Conservation (phyloP, 2,888 invertebrate species). For the Polydrusus pterygomalis region DNA sequence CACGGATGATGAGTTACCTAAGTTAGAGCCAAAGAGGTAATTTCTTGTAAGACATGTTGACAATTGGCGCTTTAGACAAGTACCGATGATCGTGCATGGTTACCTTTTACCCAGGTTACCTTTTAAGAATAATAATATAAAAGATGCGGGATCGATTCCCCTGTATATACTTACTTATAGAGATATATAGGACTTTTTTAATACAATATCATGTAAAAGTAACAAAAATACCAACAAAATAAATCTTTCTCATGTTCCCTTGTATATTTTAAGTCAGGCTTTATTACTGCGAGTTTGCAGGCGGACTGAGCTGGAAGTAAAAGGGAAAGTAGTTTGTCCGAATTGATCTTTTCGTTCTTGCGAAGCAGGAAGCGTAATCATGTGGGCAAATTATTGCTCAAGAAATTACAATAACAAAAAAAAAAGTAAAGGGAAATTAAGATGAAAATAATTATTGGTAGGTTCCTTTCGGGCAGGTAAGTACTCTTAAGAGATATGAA, state of each 20-base stretch:
- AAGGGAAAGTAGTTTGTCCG: constrained; percentile 21
- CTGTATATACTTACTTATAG: too few species aligned
- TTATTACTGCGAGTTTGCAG: constrained; percentile 6
- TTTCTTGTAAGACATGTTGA: too few species aligned
- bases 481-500: constrained; percentile 5
- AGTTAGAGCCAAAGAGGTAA: too few species aligned
- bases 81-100: too few species aligned
- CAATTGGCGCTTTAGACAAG: too few species aligned
- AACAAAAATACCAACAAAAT: too few species aligned
- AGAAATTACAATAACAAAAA: neutral
- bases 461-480: neutral
- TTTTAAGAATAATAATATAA: too few species aligned
- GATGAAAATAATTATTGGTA: neutral
- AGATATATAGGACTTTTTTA: too few species aligned
- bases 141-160: too few species aligned
- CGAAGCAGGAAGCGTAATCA: neutral
- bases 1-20: too few species aligned
- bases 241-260: neutral
- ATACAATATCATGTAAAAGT: too few species aligned
- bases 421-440: constrained; percentile 12
- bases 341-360: neutral
- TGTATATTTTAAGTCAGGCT: constrained; percentile 4
- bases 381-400: constrained; percentile 5
- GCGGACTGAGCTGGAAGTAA: constrained; percentile 7
- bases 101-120: too few species aligned